These are phyloP conservation scores for Lutjanus erythropterus DNA, from an alignment of 2,113 vertebrate species.

Conservation along the genomic window DNA sequence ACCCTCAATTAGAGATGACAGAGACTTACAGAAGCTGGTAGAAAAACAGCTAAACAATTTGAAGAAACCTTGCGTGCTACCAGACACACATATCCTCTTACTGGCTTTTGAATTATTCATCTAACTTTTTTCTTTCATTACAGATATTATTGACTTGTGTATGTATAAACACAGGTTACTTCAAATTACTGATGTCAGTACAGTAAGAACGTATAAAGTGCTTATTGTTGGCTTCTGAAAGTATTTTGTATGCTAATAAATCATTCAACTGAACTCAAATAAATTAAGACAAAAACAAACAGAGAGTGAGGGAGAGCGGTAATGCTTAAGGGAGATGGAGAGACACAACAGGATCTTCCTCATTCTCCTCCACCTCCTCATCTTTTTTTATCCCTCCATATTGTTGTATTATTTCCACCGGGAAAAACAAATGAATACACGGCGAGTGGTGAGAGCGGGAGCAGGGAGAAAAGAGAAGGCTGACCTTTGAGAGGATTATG, in stretches of 20 bases:
- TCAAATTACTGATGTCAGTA: not conserved
- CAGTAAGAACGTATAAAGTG: conserved; percentile 6
- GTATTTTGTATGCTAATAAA: conserved; percentile 36
- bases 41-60: not conserved
- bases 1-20: not conserved
- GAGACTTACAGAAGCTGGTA: not conserved
- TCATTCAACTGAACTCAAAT: conserved; percentile 52
- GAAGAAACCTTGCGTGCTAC: too few relatives aligned
- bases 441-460: conserved; percentile 41
- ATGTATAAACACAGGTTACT: conserved; percentile 2
- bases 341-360: conserved; percentile 56
- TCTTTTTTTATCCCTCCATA: conserved; percentile 56
- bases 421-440: conserved; percentile 58
- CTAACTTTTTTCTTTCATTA: not conserved
- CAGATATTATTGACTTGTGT: conserved; percentile 11
- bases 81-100: not conserved
- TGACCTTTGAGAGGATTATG: conserved; percentile 81
- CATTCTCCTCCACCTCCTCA: conserved; percentile 44
- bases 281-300: conserved; percentile 45
- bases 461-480: conserved; percentile 43
- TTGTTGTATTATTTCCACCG: conserved; percentile 63
- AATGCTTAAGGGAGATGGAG: conserved; percentile 50
- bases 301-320: not conserved
- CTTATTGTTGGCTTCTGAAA: conserved; percentile 44
- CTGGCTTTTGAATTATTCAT: conserved; percentile 28